These are phyloP conservation scores for Halcyon smyrnensis DNA, from an alignment of 2,797 vertebrate genomes.

Conservation along the genomic window DNA sequence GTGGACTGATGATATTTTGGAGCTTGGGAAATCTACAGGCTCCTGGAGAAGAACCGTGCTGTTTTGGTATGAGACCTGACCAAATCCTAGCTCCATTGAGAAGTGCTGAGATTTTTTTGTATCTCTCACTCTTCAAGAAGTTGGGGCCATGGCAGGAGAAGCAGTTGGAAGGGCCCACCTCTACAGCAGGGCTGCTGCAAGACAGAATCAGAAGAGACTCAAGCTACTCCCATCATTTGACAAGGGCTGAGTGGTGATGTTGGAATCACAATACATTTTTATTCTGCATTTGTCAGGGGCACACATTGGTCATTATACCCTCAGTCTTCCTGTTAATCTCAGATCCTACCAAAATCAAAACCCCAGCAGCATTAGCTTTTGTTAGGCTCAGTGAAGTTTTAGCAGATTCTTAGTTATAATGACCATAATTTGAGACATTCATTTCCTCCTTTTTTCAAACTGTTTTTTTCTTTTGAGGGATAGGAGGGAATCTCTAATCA, in stretches of 20 bases:
- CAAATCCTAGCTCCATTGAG: background rate
- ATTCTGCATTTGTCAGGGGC: background rate
- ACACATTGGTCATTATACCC: rapidly evolving
- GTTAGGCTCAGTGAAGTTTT: background rate
- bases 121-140: background rate
- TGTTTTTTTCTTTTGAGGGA: background rate
- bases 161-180: background rate
- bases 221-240: background rate
- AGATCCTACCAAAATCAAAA: background rate
- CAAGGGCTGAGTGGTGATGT: background rate
- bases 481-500: background rate
- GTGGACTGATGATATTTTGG: background rate
- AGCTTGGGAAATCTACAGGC: background rate
- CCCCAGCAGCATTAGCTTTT: background rate
- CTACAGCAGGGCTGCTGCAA: background rate
- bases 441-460: rapidly evolving
- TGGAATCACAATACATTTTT: background rate
- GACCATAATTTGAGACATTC: rapidly evolving
- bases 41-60: background rate
- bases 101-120: background rate
- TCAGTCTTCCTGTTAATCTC: background rate
- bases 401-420: background rate
- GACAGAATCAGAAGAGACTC: background rate
- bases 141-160: rapidly evolving
- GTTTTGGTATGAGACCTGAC: background rate